Evolutionary conservation across 2,113 vertebrate genomes (phyloP).

Genomic region (Micronycteris hirsuta): DNA sequence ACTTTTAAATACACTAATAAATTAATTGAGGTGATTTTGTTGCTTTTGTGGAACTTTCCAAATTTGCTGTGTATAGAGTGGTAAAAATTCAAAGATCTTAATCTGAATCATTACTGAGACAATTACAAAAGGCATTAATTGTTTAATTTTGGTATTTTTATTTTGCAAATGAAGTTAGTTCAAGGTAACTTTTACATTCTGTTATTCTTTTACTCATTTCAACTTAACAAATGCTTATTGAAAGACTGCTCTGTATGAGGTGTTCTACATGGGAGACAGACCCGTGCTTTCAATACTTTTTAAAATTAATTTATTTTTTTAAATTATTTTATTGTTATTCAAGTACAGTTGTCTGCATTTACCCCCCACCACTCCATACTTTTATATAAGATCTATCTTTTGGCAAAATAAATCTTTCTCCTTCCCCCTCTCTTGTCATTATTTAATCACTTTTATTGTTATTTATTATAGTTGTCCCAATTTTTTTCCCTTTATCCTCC

Average conservation of each 20-base stretch:
- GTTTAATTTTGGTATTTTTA: slow-evolving; percentile 34
- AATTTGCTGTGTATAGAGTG: neutral
- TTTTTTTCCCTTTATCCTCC: too few relatives aligned
- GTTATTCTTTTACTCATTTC: slow-evolving; percentile 1
- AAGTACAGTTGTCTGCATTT: too few relatives aligned
- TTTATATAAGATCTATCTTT: neutral
- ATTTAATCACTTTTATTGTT: too few relatives aligned
- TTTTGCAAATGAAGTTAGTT: slow-evolving; percentile 3
- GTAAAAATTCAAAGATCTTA: slow-evolving; percentile 33
- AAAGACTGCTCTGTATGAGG: neutral
- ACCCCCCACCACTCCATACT: neutral
- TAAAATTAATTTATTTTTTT: too few relatives aligned
- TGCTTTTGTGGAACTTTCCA: neutral
- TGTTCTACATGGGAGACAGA: neutral
- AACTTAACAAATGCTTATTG: neutral
- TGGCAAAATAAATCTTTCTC: neutral
- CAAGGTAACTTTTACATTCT: neutral
- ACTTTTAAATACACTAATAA: slow-evolving; percentile 21
- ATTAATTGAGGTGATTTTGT: neutral
- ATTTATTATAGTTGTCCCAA: too few relatives aligned
- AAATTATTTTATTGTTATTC: too few relatives aligned
- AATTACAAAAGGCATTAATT: slow-evolving; percentile 12
- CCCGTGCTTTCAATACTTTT: neutral
- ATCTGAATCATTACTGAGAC: slow-evolving; percentile 7
- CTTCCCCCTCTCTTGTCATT: neutral